Evolutionary conservation across 2,888 invertebrate species (phyloP).

Genomic region (Calameuta pallipes): DNA sequence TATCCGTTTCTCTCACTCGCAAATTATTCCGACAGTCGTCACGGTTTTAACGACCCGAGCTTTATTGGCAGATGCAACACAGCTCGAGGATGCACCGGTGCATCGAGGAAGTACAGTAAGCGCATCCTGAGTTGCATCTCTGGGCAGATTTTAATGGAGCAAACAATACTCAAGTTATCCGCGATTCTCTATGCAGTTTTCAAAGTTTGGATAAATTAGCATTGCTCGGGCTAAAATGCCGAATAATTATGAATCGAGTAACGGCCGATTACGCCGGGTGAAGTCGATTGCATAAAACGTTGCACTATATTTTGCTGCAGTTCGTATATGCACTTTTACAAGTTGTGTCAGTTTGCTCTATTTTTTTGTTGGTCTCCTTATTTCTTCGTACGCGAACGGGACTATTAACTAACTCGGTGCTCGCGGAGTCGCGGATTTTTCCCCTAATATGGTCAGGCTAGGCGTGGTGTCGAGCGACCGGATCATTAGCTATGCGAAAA

Average conservation of each 20-base stretch:
- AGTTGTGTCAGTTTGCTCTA: no score
- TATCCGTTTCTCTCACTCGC: no score
- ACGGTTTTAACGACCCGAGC: no score
- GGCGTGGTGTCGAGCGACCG: slow-evolving; percentile 38
- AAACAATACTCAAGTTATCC: no score
- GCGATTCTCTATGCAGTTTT: slow-evolving; percentile 5
- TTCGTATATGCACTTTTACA: no score
- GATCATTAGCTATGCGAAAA: slow-evolving; percentile 47
- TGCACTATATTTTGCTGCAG: slow-evolving; percentile 6
- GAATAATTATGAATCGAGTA: slow-evolving; percentile 50
- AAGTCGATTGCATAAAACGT: slow-evolving; percentile 41
- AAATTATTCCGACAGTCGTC: no score
- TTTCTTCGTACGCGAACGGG: no score
- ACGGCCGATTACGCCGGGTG: slow-evolving; percentile 37
- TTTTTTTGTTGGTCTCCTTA: slow-evolving; percentile 23
- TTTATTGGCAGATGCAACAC: no score
- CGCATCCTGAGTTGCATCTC: no score
- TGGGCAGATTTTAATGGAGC: no score
- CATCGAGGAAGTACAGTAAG: no score
- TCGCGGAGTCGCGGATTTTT: slow-evolving; percentile 38
- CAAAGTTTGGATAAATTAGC: slow-evolving; percentile 17
- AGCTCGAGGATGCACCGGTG: no score
- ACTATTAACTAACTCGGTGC: background rate
- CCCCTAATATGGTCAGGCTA: slow-evolving; percentile 54
- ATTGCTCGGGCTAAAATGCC: slow-evolving; percentile 1